A percentile compares a stretch with the other conserved stretches of the same genome.
Conservation (phyloP, 64 coral and sea anemone genomes). For the Montipora cactus region DNA sequence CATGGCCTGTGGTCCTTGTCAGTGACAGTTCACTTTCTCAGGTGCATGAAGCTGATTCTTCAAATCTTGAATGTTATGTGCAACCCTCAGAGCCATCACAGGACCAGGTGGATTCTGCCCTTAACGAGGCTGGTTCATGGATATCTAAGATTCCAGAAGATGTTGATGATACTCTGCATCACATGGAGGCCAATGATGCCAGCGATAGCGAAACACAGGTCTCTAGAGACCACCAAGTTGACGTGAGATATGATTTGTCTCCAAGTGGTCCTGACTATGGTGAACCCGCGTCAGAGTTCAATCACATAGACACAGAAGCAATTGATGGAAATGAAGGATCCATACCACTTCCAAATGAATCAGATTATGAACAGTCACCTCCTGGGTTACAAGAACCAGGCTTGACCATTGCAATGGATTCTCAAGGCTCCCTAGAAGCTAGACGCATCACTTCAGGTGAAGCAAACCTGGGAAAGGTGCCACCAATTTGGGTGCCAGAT, state of each 20-base stretch:
- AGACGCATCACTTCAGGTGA: slow-evolving; percentile 81
- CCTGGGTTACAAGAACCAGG: neutral
- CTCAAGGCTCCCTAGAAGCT: neutral
- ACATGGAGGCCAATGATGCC: neutral
- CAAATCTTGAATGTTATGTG: neutral
- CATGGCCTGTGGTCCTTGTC: neutral
- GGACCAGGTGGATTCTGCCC: neutral
- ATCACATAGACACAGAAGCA: neutral
- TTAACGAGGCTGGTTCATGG: neutral
- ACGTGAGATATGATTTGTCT: neutral
- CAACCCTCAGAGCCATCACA: neutral
- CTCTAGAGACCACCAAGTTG: neutral
- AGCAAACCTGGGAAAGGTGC: slow-evolving; percentile 81
- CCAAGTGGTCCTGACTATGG: neutral
- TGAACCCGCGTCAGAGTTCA: neutral
- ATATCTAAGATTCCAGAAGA: neutral
- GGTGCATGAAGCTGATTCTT: neutral
- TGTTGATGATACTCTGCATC: neutral
- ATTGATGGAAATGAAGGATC: neutral
- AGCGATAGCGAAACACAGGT: neutral
- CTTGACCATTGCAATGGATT: slow-evolving; percentile 24
- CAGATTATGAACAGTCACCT: neutral
- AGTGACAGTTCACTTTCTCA: neutral
- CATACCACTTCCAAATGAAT: neutral
- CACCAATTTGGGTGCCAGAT: slow-evolving; percentile 94